Base-by-base conservation (phyloP, 2,113 vertebrate genomes). In the Marmota flaviventris region DNA sequence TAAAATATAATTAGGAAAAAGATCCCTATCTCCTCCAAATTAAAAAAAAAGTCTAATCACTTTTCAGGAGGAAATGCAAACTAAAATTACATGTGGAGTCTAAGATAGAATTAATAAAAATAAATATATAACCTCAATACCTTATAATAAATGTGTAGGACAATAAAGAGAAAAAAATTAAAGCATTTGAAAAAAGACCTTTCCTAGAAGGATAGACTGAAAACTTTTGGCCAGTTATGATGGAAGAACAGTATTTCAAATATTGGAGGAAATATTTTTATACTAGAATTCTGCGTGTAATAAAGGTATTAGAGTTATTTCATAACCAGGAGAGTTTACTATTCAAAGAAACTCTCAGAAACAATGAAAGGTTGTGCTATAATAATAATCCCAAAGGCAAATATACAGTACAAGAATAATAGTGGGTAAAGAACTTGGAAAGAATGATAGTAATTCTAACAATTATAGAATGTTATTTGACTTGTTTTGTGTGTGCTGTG, bases 341-440 rank as follows among this genome's bases (percentile, higher is more conserved):
- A 32, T 75, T 84, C 25, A 92, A 5, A 73, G 78, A 94, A 85
- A 16, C 61, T 72, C 92, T 82, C 18, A 91, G 29, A 90, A 97
- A 93, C 34, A 94, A 65, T 39, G 25, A 89, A 94, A 69, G 34
- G 14, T 39, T 88, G 22, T 65, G 6, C n/a, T 88, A 81, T 53
- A 87, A 58, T 29, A 94, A 72, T 88, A 85, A 79, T 85, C 24
- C 37, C 76, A 6, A 94, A 90, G 13, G 2, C 75, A 79, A 1
- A 24, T 27, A 32, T 81, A 91, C 24, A 27, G 76, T 81, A 91
- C 37, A 82, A 91, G 90, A 45, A 42, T 32, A 93, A 63, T n/a
- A 45, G 32, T 70, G 17, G 37, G 8, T 75, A 84, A 96, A 94
- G 56, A 77, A 79, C 48, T 53, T 61, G 32, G 8, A 69, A 48